These are phyloP conservation scores for Bergia sp. DNA, from an alignment of 92 coral and sea anemone genomes.

Conservation along the genomic window DNA sequence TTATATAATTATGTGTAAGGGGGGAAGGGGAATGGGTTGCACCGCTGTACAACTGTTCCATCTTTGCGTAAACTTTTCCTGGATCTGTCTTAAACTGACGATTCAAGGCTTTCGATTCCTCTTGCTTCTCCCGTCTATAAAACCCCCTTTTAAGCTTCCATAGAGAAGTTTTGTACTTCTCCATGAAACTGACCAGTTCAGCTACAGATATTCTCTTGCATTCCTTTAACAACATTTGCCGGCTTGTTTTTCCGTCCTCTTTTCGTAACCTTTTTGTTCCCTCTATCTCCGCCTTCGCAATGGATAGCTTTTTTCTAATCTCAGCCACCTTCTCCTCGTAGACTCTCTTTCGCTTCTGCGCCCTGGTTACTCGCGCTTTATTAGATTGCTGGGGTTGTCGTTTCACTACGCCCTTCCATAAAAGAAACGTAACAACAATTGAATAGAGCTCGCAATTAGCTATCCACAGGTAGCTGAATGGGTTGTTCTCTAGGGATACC, in stretches of 20 bases:
- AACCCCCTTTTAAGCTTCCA: conserved; percentile 35
- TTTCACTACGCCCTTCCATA: background rate
- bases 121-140: conserved; percentile 37
- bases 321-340: background rate
- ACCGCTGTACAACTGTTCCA: no score
- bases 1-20: no score
- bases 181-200: conserved; percentile 43
- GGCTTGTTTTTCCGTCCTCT: conserved; percentile 28
- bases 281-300: background rate
- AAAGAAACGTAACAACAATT: background rate
- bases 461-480: background rate
- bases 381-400: no score
- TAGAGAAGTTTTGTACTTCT: conserved; percentile 37
- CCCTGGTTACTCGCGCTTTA: no score
- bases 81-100: conserved; percentile 44
- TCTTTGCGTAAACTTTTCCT: background rate
- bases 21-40: no score
- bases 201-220: conserved; percentile 17
- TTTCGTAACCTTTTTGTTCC: conserved; percentile 23
- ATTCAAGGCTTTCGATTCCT: conserved; percentile 40
- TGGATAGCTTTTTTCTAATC: conserved; percentile 19
- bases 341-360: no score
- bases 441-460: background rate
- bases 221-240: conserved; percentile 24
- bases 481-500: background rate